Evolutionary conservation across 2,888 invertebrate species (phyloP), one percentile per base, ranked within the genome.

Genomic region (Smittia sp.): DNA sequence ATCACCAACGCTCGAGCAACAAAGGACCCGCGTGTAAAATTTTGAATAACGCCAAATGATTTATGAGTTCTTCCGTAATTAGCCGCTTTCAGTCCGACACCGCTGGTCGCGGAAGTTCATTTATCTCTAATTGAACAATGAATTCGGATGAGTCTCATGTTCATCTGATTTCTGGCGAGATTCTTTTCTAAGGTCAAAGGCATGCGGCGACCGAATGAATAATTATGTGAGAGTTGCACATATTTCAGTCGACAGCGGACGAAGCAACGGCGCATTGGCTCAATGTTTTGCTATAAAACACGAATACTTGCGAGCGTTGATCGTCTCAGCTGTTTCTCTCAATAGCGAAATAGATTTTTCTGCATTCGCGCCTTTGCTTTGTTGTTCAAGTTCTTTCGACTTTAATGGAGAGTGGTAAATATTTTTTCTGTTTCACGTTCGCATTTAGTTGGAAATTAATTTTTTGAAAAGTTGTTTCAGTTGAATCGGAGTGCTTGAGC

Each of bases 401-500:
- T 52, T 62, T 25, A 65, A 65, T 65, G 15, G 27, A 27, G 63
- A 65, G 63, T 65, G 27, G 66, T 32, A 66, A 39, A 66, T 11
- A 46, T 46, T 46, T 46, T n/a, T 46, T 46, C n/a, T 38, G 6
- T 38, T 38, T 38, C 7, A 11, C 38, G 11, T 38, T 38, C 38
- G 11, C 38, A 9, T 38, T 46, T 13, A 46, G n/a, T 46, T 15
- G 46, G 15, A 46, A 11, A 46, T 46, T 46, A n/a, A 46, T 6
- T 46, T 46, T n/a, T 46, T 46, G 2, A 46, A 46, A 46, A 46
- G 46, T 38, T 7, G 66, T 38, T 32, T 66, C 38, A 66, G 66
- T 66, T 66, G 66, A 32, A 66, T 66, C 38, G 39, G 39, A 66
- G 66, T 32, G 32, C 66, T 66, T 66, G 66, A 32, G 66, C 66